A percentile compares a stretch with the other conserved stretches of the same genome.
Evolutionary conservation across 2,797 vertebrate species (phyloP).

Genomic region (Sebastes vulpes): DNA sequence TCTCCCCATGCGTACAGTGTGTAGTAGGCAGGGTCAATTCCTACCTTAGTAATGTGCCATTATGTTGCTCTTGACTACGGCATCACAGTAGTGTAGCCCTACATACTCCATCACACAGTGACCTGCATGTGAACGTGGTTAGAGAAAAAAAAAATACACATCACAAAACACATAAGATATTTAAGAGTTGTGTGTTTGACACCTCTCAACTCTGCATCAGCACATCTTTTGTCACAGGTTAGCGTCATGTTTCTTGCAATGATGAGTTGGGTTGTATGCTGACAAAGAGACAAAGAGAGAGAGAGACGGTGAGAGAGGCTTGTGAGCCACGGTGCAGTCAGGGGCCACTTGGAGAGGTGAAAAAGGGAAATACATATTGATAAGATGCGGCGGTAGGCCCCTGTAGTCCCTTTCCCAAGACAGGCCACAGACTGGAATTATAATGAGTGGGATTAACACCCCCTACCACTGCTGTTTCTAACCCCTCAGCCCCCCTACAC

Average conservation of each 20-base stretch:
- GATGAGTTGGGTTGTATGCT: neutral
- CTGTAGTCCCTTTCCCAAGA: constrained; percentile 77
- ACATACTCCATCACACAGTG: neutral
- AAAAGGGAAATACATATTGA: constrained; percentile 85
- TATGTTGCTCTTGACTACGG: neutral
- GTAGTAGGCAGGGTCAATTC: neutral
- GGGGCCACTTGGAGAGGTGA: constrained; percentile 67
- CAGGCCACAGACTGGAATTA: constrained; percentile 86
- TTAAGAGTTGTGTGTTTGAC: neutral
- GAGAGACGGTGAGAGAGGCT: constrained; percentile 3
- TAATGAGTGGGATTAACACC: constrained; percentile 90
- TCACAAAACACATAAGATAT: neutral
- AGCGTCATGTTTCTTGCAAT: neutral
- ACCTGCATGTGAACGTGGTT: neutral
- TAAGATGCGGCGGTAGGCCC: constrained; percentile 77
- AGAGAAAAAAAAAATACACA: neutral
- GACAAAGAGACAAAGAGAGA: constrained; percentile 27
- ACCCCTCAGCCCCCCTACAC: constrained; percentile 53
- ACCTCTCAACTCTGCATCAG: neutral
- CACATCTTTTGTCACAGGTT: neutral
- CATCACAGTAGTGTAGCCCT: neutral
- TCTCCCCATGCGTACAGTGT: neutral
- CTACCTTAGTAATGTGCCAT: neutral
- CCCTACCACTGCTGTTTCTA: constrained; percentile 73
- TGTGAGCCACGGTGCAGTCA: constrained; percentile 35